Conservation (phyloP, 2,797 vertebrate species). For the Hafferia zeledoni region DNA sequence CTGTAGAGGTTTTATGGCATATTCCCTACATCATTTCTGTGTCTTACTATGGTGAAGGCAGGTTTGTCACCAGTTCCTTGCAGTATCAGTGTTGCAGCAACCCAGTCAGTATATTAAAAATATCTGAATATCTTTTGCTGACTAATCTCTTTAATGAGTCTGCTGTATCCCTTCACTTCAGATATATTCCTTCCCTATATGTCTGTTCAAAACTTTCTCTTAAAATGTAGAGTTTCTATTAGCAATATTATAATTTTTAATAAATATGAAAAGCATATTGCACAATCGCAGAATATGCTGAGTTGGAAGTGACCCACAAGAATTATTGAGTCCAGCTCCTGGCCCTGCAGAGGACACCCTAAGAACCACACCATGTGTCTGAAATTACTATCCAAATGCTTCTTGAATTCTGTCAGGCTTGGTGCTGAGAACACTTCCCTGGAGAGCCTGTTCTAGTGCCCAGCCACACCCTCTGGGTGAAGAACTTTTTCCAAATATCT, state of each 20-base stretch:
- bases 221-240: not conserved
- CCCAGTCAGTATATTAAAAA: not conserved
- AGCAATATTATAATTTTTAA: not conserved
- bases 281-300: not conserved
- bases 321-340: not conserved
- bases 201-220: not conserved
- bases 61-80: not conserved
- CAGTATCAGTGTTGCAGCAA: not conserved
- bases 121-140: not conserved
- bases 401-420: not conserved
- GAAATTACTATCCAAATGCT: rapidly evolving
- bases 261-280: not conserved
- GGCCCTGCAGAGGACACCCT: too few species aligned
- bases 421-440: not conserved
- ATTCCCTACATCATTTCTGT: not conserved
- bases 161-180: not conserved
- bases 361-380: not conserved
- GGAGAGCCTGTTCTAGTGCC: rapidly evolving
- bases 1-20: not conserved
- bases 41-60: not conserved
- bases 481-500: not conserved
- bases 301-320: not conserved
- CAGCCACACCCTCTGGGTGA: rapidly evolving
- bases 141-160: not conserved
- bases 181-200: not conserved